Base-by-base conservation (phyloP, 1,140 invertebrate species). In the Oppia nitens region DNA sequence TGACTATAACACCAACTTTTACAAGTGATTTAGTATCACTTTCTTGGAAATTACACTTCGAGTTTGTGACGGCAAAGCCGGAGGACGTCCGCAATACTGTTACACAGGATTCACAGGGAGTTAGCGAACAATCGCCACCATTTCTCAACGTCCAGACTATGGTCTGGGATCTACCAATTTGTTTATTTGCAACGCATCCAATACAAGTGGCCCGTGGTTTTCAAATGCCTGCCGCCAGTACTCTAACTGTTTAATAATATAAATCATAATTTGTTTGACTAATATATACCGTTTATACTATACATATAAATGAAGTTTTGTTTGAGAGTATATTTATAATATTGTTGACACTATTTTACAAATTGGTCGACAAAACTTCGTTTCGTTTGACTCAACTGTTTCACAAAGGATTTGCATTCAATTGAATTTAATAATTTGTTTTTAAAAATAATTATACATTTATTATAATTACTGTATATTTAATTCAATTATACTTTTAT, bases 91-190 rank as follows among this genome's bases (percentile, higher is more conserved):
- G 64, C 55, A 67, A 65, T 50, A 62, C 62, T 47, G 63, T 60
- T 57, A 55, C 57, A 20, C 59, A 63, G 6, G 63, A 59, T 49
- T 64, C 67, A 28, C 64, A 76, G n/a, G 76, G 76, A 45, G 72
- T 72, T 27, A 79, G 79, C 57, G 91, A 90, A 82, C 83, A 83
- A 66, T 21, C 85, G 21, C 89, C 91, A 0, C 73, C 81, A 4
- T 80, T 80, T 60, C 72, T 96, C 17, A 82, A 89, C 23, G 91
- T 97, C 55, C 91, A 97, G 73, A 96, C 92, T 11, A 95, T 96
- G 89, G 83, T 94, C 1, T 98, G 93, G 93, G 89, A 95, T 75
- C 74, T 96, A 26, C 92, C 92, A 2, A 82, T 98, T 48, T 86
- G 85, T 67, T 81, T 96, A 51, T 89, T 89, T 74, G 85, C 91